Evolutionary conservation across 2,888 invertebrate genomes (phyloP).

Genomic region (Pristionchus entomophagus): DNA sequence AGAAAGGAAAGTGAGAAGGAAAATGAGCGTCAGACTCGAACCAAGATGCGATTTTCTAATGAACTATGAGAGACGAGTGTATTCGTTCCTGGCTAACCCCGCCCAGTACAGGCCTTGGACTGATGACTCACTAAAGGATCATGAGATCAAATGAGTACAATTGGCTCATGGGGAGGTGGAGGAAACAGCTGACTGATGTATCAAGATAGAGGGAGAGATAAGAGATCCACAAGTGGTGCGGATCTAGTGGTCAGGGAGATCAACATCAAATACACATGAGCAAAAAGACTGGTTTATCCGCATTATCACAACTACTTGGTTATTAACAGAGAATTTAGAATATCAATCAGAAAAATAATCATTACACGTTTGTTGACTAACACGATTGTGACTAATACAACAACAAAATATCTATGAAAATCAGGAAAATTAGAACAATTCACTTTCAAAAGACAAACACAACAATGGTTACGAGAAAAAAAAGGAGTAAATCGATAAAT

Average conservation of each 20-base stretch:
- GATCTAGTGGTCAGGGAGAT: not conserved
- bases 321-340: not conserved
- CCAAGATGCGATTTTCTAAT: not conserved
- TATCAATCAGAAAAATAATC: not conserved
- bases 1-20: not conserved
- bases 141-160: not conserved
- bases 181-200: not conserved
- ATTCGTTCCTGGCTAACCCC: not conserved
- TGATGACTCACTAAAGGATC: not conserved
- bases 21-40: not conserved
- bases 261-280: not conserved
- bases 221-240: not conserved
- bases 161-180: not conserved
- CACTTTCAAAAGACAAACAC: conserved; percentile 18
- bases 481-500: not conserved
- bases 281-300: not conserved
- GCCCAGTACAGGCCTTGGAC: not conserved
- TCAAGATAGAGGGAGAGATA: not conserved
- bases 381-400: conserved; percentile 24
- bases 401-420: conserved; percentile 22
- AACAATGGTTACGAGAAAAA: not conserved
- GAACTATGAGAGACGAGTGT: not conserved
- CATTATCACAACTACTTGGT: conserved; percentile 18
- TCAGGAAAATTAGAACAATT: conserved; percentile 21
- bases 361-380: conserved; percentile 24